Evolutionary conservation across 2,113 vertebrate genomes (phyloP), one percentile per base, ranked within the genome.

Genomic region (Andinoacara biseriatus): DNA sequence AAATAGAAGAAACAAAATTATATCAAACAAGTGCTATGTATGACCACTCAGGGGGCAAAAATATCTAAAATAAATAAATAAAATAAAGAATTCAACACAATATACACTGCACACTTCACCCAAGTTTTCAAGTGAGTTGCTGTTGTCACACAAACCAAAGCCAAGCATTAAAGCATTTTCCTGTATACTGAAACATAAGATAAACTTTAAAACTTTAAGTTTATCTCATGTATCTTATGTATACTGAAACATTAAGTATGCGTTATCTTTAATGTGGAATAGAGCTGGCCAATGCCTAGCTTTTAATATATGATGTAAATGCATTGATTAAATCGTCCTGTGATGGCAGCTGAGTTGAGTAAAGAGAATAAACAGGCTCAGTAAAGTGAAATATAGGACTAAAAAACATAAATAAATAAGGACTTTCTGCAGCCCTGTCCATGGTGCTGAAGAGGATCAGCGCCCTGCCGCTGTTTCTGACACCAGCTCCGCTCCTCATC

Each of bases 371-470:
- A 20, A n/a, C 5, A 80, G 7, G 5, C 46, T 72, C 2, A 76
- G 10, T 35, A 17, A 72, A 43, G 59, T 17, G 15, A 57, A 7
- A 29, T 79, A 20, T 15, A 3, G 65, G 7, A 74, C 33, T 69
- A 31, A 24, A 35, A 40, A 10, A 35, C 1, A 60, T 17, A 31
- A 26, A 29, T 54, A 46, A 69, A 56, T 38, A 5, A 8, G 22
- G 14, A 2, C 10, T 22, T 26, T 18, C 61, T 24, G 75, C 58
- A 59, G 79, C 87, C 57, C 95, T 95, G 91, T 95, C 94, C 94
- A 89, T 94, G 93, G 94, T 95, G 88, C 94, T 96, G 93, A 93
- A 92, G 38, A 54, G 49, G 29, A 57, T 20, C 52, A 17, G 13
- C 35, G 56, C 65, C 10, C 26, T 72, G 10, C 18, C 31, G 26